Conservation (phyloP, 2,113 vertebrate genomes). For the Phocoena sinus region DNA sequence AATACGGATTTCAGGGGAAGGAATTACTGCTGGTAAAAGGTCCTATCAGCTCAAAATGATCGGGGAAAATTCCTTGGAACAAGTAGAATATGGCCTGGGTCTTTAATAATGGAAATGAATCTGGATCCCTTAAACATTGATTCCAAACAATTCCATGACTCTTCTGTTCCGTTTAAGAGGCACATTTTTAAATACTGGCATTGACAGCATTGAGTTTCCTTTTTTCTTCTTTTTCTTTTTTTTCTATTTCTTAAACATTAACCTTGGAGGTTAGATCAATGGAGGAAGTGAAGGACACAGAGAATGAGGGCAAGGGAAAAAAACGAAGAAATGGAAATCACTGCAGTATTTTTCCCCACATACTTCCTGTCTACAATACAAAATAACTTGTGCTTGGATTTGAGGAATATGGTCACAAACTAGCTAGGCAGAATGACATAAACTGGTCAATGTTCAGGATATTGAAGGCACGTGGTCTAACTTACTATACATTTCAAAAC, state of each 20-base stretch:
- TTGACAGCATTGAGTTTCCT: neutral
- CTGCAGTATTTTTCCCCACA: neutral
- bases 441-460: conserved; percentile 16
- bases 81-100: neutral
- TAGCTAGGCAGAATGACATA: conserved; percentile 45
- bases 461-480: neutral
- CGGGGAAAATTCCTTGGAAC: neutral
- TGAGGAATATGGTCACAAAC: neutral
- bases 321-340: neutral
- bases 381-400: conserved; percentile 23
- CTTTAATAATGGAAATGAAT: neutral
- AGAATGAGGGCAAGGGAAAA: conserved; percentile 40
- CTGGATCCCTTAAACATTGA: neutral
- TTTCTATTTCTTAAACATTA: conserved; percentile 39
- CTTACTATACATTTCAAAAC: conserved; percentile 51
- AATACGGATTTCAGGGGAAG: neutral
- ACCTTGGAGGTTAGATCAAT: conserved; percentile 43
- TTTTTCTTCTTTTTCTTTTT: neutral
- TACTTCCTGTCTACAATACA: neutral
- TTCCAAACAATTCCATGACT: neutral
- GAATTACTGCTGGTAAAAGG: neutral
- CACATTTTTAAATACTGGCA: neutral
- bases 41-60: neutral
- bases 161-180: conserved; percentile 4
- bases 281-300: conserved; percentile 1